A percentile compares a stretch with the other conserved stretches of the same genome.
These are phyloP conservation scores for Colletes latitarsis DNA, from an alignment of 1,140 invertebrate species.

Conservation along the genomic window DNA sequence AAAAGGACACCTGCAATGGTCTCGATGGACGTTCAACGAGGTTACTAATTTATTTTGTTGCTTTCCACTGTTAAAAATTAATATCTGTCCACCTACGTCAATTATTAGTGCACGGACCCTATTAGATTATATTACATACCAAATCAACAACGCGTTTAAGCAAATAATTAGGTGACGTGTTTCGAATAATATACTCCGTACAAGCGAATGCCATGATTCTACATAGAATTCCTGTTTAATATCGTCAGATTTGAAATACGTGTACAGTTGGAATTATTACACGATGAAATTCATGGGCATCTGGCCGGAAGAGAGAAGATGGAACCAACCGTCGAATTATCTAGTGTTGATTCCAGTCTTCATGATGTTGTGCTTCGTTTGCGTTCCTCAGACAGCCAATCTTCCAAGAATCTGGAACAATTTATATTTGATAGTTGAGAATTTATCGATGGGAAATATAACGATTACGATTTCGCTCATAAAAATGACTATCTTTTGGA, in stretches of 20 bases:
- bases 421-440: constrained; percentile 46
- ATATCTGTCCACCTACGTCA: too few relatives aligned
- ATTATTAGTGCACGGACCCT: too few relatives aligned
- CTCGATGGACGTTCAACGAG: constrained; percentile 6
- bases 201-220: too few relatives aligned
- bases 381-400: constrained; percentile 36
- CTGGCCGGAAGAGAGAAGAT: constrained; percentile 46
- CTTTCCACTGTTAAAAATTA: too few relatives aligned
- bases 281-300: constrained; percentile 48
- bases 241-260: constrained; percentile 29
- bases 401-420: constrained; percentile 26
- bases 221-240: not conserved
- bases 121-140: too few relatives aligned
- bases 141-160: too few relatives aligned
- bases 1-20: not conserved
- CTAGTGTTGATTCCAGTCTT: constrained; percentile 5
- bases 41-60: not conserved
- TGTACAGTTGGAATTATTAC: constrained; percentile 46
- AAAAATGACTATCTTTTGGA: constrained; percentile 49
- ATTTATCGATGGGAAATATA: constrained; percentile 47
- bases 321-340: constrained; percentile 34
- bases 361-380: constrained; percentile 30
- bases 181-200: too few relatives aligned
- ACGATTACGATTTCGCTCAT: constrained; percentile 29
- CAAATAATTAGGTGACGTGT: too few relatives aligned